A percentile compares a stretch with the other conserved stretches of the same genome.
Evolutionary conservation across 2,113 vertebrate species (phyloP).

Genomic region (Mobula birostris): DNA sequence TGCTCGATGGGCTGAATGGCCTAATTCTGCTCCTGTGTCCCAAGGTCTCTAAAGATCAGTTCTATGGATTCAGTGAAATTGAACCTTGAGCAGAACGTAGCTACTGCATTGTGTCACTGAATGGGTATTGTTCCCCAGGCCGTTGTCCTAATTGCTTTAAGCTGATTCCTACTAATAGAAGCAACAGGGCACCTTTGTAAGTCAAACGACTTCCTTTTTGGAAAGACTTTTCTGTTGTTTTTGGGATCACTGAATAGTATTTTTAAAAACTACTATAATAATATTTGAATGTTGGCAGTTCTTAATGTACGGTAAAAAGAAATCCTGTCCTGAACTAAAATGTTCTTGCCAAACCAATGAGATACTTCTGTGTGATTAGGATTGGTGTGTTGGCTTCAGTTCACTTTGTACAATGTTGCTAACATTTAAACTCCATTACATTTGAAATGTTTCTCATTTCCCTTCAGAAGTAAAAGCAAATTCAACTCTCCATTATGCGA

Average conservation of each 20-base stretch:
- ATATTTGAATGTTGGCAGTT: not conserved
- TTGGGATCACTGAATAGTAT: no score
- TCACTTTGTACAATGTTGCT: not conserved
- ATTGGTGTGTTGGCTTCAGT: not conserved
- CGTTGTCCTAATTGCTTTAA: not conserved
- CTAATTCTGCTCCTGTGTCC: no score
- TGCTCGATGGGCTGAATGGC: no score
- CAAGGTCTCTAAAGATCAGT: no score
- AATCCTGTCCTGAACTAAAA: not conserved
- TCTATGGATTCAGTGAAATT: no score
- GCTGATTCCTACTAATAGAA: not conserved
- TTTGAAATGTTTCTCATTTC: not conserved
- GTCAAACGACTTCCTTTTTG: not conserved
- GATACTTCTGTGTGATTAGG: no score
- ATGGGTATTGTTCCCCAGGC: no score
- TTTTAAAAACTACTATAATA: not conserved
- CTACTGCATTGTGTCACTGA: no score
- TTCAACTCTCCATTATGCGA: not conserved
- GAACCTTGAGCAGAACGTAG: no score
- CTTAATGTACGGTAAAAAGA: not conserved
- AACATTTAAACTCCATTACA: not conserved
- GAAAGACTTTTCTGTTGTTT: not conserved
- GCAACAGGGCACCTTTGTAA: not conserved
- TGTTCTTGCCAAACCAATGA: not conserved
- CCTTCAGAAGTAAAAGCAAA: not conserved